Evolutionary conservation across 2,888 invertebrate genomes (phyloP), one percentile per base, ranked within the genome.

Genomic region (Seira musarum): DNA sequence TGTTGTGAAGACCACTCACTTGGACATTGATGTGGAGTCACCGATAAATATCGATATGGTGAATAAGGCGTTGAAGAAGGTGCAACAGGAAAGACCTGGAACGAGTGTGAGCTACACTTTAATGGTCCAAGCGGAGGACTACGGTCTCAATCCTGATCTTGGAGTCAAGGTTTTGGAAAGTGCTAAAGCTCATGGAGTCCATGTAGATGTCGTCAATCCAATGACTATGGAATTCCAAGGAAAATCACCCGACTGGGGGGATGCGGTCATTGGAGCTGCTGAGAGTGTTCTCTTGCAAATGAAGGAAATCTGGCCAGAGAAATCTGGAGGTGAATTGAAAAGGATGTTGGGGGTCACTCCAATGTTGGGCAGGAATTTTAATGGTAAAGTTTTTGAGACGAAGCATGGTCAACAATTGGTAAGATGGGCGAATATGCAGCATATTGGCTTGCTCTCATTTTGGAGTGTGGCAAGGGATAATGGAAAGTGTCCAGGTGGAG

Each of bases 11-110:
- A 82, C 85, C 3, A 82, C 57, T 40, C 83, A 85, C 71, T 68
- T 86, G 57, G 86, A 86, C 46, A 66, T 86, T 64, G 86, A 86
- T 66, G 83, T 86, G 2, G 86, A 86, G 53, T 80, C 83, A 5
- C 82, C 84, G 1, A 84, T 86, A 49, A 79, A 84, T 25, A 70
- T 82, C 17, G 83, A 82, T 22, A 67, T 83, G 53, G 85, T 86
- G 6, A 84, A 78, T 49, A 82, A 83, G 63, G 86, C 86, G 3
- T 63, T 86, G 3, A 83, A 84, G 0, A 74, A 75, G 66, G 82
- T 84, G 10, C 86, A 86, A 49, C 66, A 74, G 8, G 78, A 83
- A 53, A 69, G 84, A 17, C 86, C 84, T 0, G 72, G 40, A 21
- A 82, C 82, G 0, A 84, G 82, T 1, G 86, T 86, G 2, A 83